phyloP scores from a whole-genome alignment of 1,140 invertebrate genomes.

The Meloidogyne floridensis region DNA sequence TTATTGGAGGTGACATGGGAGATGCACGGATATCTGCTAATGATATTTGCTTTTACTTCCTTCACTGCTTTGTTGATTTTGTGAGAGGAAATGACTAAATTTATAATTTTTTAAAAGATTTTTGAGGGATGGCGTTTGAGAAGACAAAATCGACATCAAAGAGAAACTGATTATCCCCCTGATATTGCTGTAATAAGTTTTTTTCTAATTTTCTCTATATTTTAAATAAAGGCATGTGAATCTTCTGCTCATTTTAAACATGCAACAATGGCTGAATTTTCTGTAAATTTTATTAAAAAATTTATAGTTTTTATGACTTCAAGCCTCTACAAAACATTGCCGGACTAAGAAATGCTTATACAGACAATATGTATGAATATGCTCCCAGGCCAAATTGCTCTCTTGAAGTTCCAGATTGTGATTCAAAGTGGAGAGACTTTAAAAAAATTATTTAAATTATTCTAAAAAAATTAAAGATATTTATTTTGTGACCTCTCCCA shows the following conservation, averaged over 20 bases:
- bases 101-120: conserved; percentile 1
- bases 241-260: conserved; percentile 60
- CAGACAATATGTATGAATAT: conserved; percentile 61
- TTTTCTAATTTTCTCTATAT: too few species aligned
- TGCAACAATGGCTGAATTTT: conserved; percentile 60
- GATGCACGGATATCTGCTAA: conserved; percentile 36
- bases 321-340: conserved; percentile 23
- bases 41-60: conserved; percentile 60
- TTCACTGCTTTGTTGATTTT: conserved; percentile 66
- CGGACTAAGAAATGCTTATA: conserved; percentile 64
- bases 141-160: conserved; percentile 8
- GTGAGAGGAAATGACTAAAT: conserved; percentile 37
- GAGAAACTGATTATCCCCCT: conserved; percentile 18
- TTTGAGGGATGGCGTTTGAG: conserved; percentile 24
- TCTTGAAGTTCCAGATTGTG: conserved; percentile 86
- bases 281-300: conserved; percentile 48
- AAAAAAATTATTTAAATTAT: background rate
- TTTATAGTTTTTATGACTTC: background rate
- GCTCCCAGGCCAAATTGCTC: conserved; percentile 67
- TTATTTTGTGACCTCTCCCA: conserved; percentile 60
- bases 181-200: conserved; percentile 21
- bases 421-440: background rate
- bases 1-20: conserved; percentile 59
- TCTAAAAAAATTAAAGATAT: conserved; percentile 33
- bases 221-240: conserved; percentile 46